Conservation (phyloP, 64 coral and sea anemone genomes). For the Montipora efflorescens region DNA sequence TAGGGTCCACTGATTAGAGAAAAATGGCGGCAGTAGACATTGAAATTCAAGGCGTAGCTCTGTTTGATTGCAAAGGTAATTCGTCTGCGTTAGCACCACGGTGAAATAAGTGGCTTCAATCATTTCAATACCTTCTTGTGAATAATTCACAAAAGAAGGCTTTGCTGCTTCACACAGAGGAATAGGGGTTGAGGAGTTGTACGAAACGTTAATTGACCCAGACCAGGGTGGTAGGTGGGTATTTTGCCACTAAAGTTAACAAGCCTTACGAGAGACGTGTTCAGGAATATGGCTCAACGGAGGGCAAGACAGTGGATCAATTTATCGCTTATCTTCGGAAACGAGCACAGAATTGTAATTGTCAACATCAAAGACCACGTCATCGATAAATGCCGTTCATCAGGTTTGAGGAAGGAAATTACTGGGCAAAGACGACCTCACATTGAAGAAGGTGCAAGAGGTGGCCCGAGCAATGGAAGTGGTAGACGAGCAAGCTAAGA, state of each 20-base stretch:
- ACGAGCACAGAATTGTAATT: conserved; percentile 15
- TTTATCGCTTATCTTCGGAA: conserved; percentile 37
- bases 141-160: conserved; percentile 60
- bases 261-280: conserved; percentile 46
- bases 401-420: conserved; percentile 35
- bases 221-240: not conserved
- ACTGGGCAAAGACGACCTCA: conserved; percentile 36
- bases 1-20: not conserved
- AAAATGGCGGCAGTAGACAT: not conserved
- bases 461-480: conserved; percentile 54
- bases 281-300: conserved; percentile 44
- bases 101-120: conserved; percentile 72
- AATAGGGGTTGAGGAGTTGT: conserved; percentile 62
- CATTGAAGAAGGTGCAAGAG: conserved; percentile 36
- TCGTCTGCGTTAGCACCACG: conserved; percentile 21
- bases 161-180: conserved; percentile 47
- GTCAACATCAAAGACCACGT: conserved; percentile 69
- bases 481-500: not conserved
- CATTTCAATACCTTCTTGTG: conserved; percentile 70
- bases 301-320: conserved; percentile 57
- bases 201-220: conserved; percentile 62
- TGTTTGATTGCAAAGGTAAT: conserved; percentile 47
- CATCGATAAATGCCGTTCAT: conserved; percentile 69
- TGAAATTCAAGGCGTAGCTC: not conserved
- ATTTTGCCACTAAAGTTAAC: conserved; percentile 61